Evolutionary conservation across 1,140 invertebrate species (phyloP), one percentile per base, ranked within the genome.

Genomic region (Apocrypta bakeri): DNA sequence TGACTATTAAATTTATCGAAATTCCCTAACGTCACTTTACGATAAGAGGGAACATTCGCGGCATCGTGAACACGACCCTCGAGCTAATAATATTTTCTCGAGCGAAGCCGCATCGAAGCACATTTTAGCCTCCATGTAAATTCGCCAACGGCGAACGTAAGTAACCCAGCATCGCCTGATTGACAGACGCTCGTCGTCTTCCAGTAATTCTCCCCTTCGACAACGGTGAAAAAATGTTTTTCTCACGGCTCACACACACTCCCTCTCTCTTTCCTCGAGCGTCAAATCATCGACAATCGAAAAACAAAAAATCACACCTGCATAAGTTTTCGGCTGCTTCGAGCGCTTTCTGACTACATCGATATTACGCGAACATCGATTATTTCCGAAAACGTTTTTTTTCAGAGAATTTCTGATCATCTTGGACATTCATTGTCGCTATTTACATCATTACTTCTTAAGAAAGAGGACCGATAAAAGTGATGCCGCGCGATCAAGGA

Each of bases 101-200:
- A 56, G 48, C 48, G 14, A 17, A 56, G 25, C 63, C 24, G n/a
- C n/a, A 66, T 29, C 63, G 14, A 66, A 66, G 27, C n/a, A 66
- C 63, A 29, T 27, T 29, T 29, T 66, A 66, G 27, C 63, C 24
- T 14, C 63, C 8, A 25, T 66, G 24, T 66, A 66, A 66, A 24
- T 29, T 11, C 63, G 24, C 27, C 63, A 25, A 66, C 25, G 9
- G 25, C 63, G 48, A 17, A 56, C 48, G 48, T n/a, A 56, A 48
- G 17, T 17, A 6, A 3, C 25, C n/a, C 2, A 24, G 63, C n/a
- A 56, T 66, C 63, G 24, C 25, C 12, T 66, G 63, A 66, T 66
- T 66, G 63, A 66, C 63, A 29, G 63, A 66, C 63, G 24, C 63
- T 29, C 48, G 48, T n/a, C 48, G 63, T 66, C 63, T 37, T n/a